phyloP scores from a whole-genome alignment of 2,113 vertebrate genomes.

The Eublepharis macularius region DNA sequence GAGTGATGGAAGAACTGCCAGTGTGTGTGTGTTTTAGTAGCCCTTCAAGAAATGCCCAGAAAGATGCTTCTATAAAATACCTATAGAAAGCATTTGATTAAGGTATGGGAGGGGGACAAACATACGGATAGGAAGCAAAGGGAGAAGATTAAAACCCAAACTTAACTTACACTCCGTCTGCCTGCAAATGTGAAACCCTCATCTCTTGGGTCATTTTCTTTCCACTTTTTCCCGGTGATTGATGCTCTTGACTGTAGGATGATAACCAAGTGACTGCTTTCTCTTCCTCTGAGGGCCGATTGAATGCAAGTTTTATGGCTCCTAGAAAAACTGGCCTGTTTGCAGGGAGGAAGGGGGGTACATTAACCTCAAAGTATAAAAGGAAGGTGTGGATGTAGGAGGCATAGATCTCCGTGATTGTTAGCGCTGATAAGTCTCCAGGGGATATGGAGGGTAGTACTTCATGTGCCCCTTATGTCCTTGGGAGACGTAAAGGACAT shows the following conservation, averaged over 20 bases:
- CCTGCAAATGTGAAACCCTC: background rate
- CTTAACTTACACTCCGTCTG: background rate
- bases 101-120: background rate
- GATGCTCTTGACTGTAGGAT: background rate
- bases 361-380: background rate
- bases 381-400: background rate
- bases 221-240: background rate
- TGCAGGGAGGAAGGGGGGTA: background rate
- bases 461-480: background rate
- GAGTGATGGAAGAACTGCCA: slow-evolving; percentile 40
- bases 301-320: background rate
- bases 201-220: background rate
- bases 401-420: background rate
- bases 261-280: slow-evolving; percentile 8
- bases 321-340: background rate
- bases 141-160: background rate
- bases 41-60: background rate
- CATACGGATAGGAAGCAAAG: background rate
- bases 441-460: background rate
- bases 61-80: slow-evolving; percentile 7
- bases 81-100: background rate
- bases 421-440: background rate
- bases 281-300: slow-evolving; percentile 5
- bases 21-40: slow-evolving; percentile 26
- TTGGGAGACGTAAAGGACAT: background rate